phyloP scores from a whole-genome alignment of 2,888 invertebrate species.

The Campoplex capitator region DNA sequence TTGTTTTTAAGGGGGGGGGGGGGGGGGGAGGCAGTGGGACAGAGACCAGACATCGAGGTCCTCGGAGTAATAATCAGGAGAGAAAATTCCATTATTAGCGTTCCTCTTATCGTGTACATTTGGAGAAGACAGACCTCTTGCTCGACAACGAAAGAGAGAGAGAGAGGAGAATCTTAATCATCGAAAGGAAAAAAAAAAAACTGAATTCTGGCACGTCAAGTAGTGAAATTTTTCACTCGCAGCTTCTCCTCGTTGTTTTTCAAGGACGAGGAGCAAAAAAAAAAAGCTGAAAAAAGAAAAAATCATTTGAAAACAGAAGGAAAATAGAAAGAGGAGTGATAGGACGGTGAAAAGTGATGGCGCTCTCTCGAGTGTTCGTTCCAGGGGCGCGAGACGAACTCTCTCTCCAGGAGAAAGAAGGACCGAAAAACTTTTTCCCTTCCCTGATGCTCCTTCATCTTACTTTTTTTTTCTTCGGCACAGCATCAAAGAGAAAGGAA shows the following conservation, averaged over 20 bases:
- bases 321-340: conserved; percentile 55
- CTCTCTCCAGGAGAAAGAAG: conserved; percentile 38
- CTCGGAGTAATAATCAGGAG: conserved; percentile 57
- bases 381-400: conserved; percentile 38
- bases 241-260: conserved; percentile 7
- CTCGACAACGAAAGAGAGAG: conserved; percentile 42
- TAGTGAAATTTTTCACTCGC: conserved; percentile 39
- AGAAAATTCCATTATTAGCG: conserved; percentile 64
- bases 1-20: conserved; percentile 24
- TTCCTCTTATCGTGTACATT: conserved; percentile 55
- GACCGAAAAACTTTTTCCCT: conserved; percentile 15
- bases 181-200: conserved; percentile 18
- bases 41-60: conserved; percentile 59
- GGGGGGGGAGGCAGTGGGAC: conserved; percentile 11
- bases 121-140: conserved; percentile 15
- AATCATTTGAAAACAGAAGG: conserved; percentile 29
- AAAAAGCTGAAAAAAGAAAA: not conserved
- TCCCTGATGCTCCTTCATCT: not conserved
- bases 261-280: not conserved
- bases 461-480: conserved; percentile 8
- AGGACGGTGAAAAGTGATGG: conserved; percentile 64
- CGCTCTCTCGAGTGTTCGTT: conserved; percentile 64
- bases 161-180: conserved; percentile 25
- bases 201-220: conserved; percentile 36
- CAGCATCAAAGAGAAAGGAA: conserved; percentile 71